phyloP scores from a whole-genome alignment of 2,113 vertebrate genomes.

The Marmota monax region DNA sequence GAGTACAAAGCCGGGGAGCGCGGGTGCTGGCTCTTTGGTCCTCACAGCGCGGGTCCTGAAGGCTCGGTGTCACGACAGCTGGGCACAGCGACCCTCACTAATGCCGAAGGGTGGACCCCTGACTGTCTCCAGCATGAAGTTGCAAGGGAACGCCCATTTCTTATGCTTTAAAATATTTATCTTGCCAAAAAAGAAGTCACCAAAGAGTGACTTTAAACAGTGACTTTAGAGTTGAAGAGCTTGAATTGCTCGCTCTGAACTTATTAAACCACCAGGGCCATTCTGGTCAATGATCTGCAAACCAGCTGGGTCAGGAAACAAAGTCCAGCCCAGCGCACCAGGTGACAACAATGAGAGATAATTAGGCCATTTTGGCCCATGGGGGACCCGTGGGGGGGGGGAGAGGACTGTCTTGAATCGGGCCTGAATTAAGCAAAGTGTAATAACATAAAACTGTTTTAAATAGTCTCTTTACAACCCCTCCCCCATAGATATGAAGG shows the following conservation, averaged over 20 bases:
- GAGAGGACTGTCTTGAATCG: not conserved
- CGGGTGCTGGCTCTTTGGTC: accelerated
- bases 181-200: not conserved
- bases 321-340: not conserved
- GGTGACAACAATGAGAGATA: accelerated
- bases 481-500: too few species aligned
- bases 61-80: too few species aligned
- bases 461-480: not conserved
- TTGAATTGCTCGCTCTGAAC: not conserved
- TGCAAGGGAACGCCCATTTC: not conserved
- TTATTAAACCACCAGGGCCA: not conserved
- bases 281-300: not conserved
- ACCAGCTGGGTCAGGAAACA: not conserved
- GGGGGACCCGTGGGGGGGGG: too few species aligned
- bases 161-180: not conserved
- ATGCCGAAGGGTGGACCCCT: not conserved
- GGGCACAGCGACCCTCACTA: too few species aligned
- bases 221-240: not conserved
- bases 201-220: not conserved
- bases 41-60: not conserved
- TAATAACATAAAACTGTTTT: not conserved
- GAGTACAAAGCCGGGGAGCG: not conserved
- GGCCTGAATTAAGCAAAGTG: not conserved
- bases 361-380: not conserved
- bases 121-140: not conserved